Base-by-base conservation (phyloP, 2,113 vertebrate species). In the Sylvietta virens region DNA sequence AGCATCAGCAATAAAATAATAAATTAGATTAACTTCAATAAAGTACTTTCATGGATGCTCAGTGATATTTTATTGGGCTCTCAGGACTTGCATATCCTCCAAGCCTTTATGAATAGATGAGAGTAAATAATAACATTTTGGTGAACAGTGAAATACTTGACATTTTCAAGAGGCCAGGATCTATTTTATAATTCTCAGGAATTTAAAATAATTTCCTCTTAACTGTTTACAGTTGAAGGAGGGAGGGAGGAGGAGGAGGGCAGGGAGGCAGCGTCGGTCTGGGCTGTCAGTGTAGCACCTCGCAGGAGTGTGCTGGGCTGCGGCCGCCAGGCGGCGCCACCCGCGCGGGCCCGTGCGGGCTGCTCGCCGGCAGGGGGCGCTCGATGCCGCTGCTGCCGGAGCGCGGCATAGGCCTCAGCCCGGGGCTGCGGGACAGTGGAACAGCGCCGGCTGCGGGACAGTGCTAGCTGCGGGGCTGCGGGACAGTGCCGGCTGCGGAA, bases 221-320 rank as follows among this genome's bases (percentile, higher is more conserved):
- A 84, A 17, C 21, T 40, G 40, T 48, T 94, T 27, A 20, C 28
- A 19, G 35, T 10, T 12, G 47, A 27, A 81, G 64, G 56, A 57
- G 37, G 2, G 20, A 33, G 48, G 9, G 3, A 30, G 20, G 33
- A 26, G 70, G 37, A 47, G 35, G 30, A 17, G 53, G 28, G 57
- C 40, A 3, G 31, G 39, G 31, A 4, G 4, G 33, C 0, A 1
- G 28, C 0, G 24, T 9, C 35, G 53, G 13, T 4, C 4, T 4
- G 69, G 18, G 44, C 33, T 15, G 30, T n/a, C 47, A 1, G 14
- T 1, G 11, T n/a, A 0, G 85, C 30, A 0, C 20, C 47, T 31
- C 11, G 6, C 57, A 2, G 39, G 12, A 16, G 23, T 2, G 62
- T 0, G 37, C 0, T 1, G 13, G 7, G 21, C 31, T 12, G 22